Evolutionary conservation across 2,888 invertebrate species (phyloP), one percentile per base, ranked within the genome.

Genomic region (Onchidella celtica): DNA sequence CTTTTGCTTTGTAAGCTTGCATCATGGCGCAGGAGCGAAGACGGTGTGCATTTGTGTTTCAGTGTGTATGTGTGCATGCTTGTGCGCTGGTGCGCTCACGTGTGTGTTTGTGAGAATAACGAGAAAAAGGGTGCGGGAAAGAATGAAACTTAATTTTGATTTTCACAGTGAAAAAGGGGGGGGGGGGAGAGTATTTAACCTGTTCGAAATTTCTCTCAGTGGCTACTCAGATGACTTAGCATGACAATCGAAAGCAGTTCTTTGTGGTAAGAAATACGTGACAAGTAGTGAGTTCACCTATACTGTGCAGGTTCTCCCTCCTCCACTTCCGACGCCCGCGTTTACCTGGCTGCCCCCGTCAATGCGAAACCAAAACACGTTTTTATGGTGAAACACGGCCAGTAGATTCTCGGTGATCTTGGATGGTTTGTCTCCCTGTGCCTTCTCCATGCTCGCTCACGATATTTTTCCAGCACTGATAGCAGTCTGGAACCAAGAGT

Each of bases 341-440:
- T 57, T 55, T 57, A 72, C 55, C 55, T 11, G 17, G 57, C 72
- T 32, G 17, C n/a, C 34, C 55, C n/a, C 70, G 29, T 55, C 24
- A 57, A 72, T 34, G 72, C 24, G 72, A 72, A 34, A 47, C 57
- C 6, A 36, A 36, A 57, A 38, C 73, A 73, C 36, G 38, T 73
- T 59, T 61, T 32, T 55, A 57, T 36, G 59, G 73, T 38, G 61
- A 57, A 36, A 59, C 38, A 59, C 57, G 61, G 34, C 59, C 11
- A 27, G 24, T 34, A 59, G 38, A 9, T 57, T 65, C 65, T 75
- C 63, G n/a, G n/a, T n/a, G n/a, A n/a, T n/a, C n/a, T n/a, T 65
- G 75, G 75, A 75, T 73, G 27, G 36, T 63, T 73, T 36, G 47
- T n/a, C 68, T 66, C 76, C n/a, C 68, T 32, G 55, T 68, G 66